Base-by-base conservation (phyloP, 1,140 invertebrate species). In the Macrotrachela quadricornifera region DNA sequence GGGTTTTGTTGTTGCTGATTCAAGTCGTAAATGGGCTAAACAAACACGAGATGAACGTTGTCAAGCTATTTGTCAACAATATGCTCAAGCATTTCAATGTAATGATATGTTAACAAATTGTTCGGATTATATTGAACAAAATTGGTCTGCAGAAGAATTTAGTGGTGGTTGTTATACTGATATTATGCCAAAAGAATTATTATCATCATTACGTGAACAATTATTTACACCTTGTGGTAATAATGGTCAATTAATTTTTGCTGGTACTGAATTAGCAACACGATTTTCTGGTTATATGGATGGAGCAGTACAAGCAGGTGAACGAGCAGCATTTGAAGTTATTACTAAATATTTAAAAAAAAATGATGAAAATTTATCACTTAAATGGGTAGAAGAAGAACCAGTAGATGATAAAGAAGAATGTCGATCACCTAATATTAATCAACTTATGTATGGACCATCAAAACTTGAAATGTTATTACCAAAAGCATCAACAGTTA, bases 301-400 rank as follows among this genome's bases (percentile, higher is more conserved):
- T 62, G 70, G 70, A n/a, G 70, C 70, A 16, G 65, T 72, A 12
- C 63, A 71, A 52, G 59, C 65, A 38, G 70, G 70, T 14, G 55
- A 59, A 17, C 53, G 68, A 49, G 63, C 66, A 21, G 68, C 69
- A 16, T 57, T 59, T 50, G 66, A 71, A 58, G 65, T 70, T 16
- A 30, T 30, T 30, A 30, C 21, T 4, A 30, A 30, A 30, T 30
- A 30, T 30, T 30, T 30, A 30, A 30, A 30, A 30, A 30, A 30
- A 2, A 30, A 30, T 4, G 21, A 2, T 30, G 8, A 2, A 30
- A 2, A 30, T 30, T 2, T 8, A 30, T 30, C 21, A 8, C 8
- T 30, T 2, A 30, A 30, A 30, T 30, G 21, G 21, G 8, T 30
- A 2, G 21, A 30, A 4, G 21, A 30, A 30, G 21, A 30, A 30